Conservation (phyloP, 2,888 invertebrate species). For the Seira ritae region DNA sequence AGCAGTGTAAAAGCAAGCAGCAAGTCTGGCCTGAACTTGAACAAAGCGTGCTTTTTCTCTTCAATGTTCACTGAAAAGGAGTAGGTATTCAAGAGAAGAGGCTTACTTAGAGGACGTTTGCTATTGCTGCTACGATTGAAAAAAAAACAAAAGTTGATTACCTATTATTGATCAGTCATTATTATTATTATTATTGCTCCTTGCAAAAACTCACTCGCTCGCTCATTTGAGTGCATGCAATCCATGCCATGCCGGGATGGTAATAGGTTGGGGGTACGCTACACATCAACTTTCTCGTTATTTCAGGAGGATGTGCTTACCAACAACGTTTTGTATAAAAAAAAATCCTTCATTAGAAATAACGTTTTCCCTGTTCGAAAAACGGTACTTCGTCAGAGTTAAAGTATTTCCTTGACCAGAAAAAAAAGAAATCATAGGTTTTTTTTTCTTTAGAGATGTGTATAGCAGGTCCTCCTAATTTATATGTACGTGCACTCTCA, state of each 20-base stretch:
- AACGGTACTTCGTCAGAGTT: constrained; percentile 57
- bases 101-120: constrained; percentile 1
- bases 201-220: constrained; percentile 10
- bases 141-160: constrained; percentile 22
- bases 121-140: not conserved
- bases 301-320: constrained; percentile 23
- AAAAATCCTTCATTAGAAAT: constrained; percentile 49
- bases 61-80: not conserved
- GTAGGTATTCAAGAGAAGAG: not conserved
- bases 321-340: constrained; percentile 40
- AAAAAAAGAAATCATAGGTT: constrained; percentile 26
- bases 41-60: too few relatives aligned
- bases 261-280: constrained; percentile 21
- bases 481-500: too few relatives aligned
- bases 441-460: not conserved
- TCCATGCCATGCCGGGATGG: not conserved
- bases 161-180: constrained; percentile 13
- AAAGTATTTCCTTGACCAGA: constrained; percentile 64
- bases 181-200: constrained; percentile 23
- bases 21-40: too few relatives aligned
- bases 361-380: constrained; percentile 56
- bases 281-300: constrained; percentile 21
- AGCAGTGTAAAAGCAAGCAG: too few relatives aligned
- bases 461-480: not conserved
- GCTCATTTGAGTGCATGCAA: not conserved